phyloP scores from a whole-genome alignment of 1,140 invertebrate genomes.

The Saxidomus purpurata region DNA sequence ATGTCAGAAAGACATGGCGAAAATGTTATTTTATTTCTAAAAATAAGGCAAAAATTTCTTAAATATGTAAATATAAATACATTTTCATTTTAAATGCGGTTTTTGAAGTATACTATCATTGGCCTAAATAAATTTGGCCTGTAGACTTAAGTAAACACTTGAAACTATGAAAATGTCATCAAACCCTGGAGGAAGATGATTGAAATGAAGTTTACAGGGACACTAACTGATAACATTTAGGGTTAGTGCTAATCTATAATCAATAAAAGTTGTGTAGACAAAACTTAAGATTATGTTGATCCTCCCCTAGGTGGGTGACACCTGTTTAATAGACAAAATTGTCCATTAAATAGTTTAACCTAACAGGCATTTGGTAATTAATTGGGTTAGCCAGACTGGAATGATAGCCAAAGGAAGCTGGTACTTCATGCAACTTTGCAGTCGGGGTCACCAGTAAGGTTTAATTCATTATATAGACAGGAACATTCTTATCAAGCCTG shows the following conservation, averaged over 20 bases:
- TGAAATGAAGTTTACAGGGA: constrained; percentile 51
- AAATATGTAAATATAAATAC: background rate
- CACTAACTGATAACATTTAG: constrained; percentile 40
- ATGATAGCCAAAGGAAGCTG: background rate
- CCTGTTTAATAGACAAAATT: constrained; percentile 30
- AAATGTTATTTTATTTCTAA: background rate
- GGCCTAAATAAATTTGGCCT: constrained; percentile 40
- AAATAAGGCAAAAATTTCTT: background rate
- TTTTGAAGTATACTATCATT: constrained; percentile 18
- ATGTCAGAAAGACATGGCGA: no score
- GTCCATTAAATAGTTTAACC: background rate
- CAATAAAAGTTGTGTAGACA: constrained; percentile 44
- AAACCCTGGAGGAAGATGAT: constrained; percentile 21
- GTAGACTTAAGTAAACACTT: constrained; percentile 40
- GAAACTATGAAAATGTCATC: constrained; percentile 53
- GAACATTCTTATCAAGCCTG: constrained; percentile 42
- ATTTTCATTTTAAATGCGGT: constrained; percentile 18
- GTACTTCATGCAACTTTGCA: background rate
- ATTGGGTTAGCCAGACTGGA: no score
- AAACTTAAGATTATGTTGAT: constrained; percentile 29
- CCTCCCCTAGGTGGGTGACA: background rate
- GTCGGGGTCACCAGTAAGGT: background rate
- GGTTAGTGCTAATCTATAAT: constrained; percentile 45
- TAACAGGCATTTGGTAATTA: no score
- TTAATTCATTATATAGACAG: constrained; percentile 22